Conservation (phyloP, 2,113 vertebrate genomes). For the Gadus chalcogrammus region DNA sequence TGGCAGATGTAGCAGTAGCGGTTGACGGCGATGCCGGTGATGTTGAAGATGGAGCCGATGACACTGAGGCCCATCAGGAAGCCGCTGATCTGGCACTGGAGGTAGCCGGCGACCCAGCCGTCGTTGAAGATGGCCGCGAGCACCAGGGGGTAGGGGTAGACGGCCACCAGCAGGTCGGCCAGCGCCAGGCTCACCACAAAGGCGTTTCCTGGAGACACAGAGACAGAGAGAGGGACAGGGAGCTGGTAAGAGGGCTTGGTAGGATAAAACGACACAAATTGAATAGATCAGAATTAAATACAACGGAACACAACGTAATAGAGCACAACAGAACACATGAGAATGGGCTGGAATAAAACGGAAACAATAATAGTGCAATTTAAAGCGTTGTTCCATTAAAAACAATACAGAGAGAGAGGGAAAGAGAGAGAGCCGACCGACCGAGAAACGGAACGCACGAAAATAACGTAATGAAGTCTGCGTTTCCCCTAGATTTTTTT, state of each 20-base stretch:
- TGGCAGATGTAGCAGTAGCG: constrained; percentile 85
- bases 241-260: background rate
- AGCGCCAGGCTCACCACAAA: constrained; percentile 82
- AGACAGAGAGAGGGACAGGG: constrained; percentile 1
- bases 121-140: constrained; percentile 77
- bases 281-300: background rate
- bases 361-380: no score
- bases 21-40: constrained; percentile 80
- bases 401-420: no score
- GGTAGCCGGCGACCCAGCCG: constrained; percentile 77
- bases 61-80: constrained; percentile 83
- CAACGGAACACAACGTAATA: background rate
- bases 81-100: constrained; percentile 81
- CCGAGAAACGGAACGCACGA: no score
- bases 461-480: no score
- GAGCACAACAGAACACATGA: no score
- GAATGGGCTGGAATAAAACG: no score
- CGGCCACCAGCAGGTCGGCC: constrained; percentile 78
- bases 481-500: no score
- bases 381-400: no score
- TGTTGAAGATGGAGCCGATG: constrained; percentile 83
- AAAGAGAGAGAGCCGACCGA: no score
- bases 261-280: no score
- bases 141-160: constrained; percentile 80
- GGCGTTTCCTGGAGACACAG: constrained; percentile 70